A percentile compares a stretch with the other conserved stretches of the same genome.
These are phyloP conservation scores for Romanogobio albipinnatus DNA, from an alignment of 2,113 vertebrate genomes.

Conservation along the genomic window DNA sequence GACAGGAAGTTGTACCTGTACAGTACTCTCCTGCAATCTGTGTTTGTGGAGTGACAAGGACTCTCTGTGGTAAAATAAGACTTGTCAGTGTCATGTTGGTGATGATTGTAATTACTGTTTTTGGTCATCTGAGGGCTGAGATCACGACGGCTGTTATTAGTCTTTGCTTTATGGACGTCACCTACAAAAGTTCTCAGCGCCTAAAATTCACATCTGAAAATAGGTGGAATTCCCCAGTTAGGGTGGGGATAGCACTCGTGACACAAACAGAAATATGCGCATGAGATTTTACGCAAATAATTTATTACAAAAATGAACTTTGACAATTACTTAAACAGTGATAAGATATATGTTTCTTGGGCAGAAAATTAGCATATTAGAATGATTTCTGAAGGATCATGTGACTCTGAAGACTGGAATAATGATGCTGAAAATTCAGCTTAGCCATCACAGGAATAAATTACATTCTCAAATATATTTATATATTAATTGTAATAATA, in stretches of 20 bases:
- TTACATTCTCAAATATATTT: too few relatives aligned
- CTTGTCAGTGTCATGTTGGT: constrained; percentile 3
- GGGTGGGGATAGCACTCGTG: neutral
- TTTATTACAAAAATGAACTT: neutral
- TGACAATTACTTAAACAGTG: neutral
- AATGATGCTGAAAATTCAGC: too few relatives aligned
- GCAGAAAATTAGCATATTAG: too few relatives aligned
- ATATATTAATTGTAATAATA: too few relatives aligned
- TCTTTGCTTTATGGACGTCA: neutral
- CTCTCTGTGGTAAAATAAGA: neutral
- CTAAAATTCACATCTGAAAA: neutral
- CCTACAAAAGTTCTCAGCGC: neutral
- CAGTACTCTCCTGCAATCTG: neutral
- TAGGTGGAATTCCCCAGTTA: neutral
- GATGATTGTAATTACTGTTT: neutral
- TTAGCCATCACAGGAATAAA: too few relatives aligned
- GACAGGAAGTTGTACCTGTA: neutral
- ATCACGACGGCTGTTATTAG: neutral
- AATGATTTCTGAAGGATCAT: too few relatives aligned
- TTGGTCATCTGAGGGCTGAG: neutral
- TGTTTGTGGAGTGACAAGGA: constrained; percentile 6
- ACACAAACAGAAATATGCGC: neutral
- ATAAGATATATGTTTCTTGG: too few relatives aligned
- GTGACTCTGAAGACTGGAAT: too few relatives aligned
- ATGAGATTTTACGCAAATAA: too few relatives aligned